Base-by-base conservation (phyloP, 1,140 invertebrate genomes). In the Chionoecetes opilio region DNA sequence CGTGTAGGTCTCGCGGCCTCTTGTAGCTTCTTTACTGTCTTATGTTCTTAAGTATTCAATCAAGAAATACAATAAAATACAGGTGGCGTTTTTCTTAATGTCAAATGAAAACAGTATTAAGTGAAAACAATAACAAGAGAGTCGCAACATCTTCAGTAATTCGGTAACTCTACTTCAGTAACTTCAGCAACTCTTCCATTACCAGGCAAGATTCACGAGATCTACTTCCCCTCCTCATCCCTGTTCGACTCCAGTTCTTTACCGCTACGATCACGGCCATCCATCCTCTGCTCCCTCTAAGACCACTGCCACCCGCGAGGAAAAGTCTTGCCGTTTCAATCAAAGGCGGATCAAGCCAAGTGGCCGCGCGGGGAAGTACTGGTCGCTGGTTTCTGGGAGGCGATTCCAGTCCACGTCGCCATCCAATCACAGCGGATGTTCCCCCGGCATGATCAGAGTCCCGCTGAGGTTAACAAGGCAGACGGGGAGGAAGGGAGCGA, bases 341-440 rank as follows among this genome's bases (percentile, higher is more conserved):
- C 63, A 75, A 75, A 75, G 63, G 63, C 26, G 63, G 63, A 75
- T 75, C 63, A 75, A 26, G 63, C 63, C 63, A 75, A 75, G 63
- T 75, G 63, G 21, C 21, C 21, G 63, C 63, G n/a, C 63, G 63
- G 21, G 63, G 26, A 75, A 75, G 63, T 75, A 75, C 37, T 31
- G 38, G 46, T 35, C 53, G 38, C 63, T 82, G 34, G 37, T 75
- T 37, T 41, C 35, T 82, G 91, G 82, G 29, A 29, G 91, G 53
- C 14, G 88, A 26, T 87, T 37, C 37, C 32, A 34, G 85, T n/a
- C 63, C 21, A n/a, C 21, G n/a, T 75, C 63, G 63, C 63, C 63
- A 75, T 75, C 63, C 63, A 75, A 75, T 75, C 63, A 75, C 63
- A 75, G 63, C 63, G 63, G 63, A 75, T 75, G 63, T 75, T 75